Conservation (phyloP, 2,797 vertebrate species). For the Enteromius afrohamiltoni region DNA sequence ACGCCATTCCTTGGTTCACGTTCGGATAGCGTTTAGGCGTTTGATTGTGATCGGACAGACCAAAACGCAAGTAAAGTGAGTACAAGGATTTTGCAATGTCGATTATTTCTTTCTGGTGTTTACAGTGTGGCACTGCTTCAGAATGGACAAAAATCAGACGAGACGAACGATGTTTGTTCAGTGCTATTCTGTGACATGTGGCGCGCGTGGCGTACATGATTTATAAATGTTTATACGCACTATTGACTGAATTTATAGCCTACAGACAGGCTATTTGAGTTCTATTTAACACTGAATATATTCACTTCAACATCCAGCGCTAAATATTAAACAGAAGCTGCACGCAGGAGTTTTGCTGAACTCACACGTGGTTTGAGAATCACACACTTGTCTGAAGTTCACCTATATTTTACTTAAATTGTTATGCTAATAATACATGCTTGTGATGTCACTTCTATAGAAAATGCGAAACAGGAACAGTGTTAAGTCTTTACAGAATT, state of each 20-base stretch:
- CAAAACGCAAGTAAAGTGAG: conserved; percentile 6
- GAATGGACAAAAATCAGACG: too few species aligned
- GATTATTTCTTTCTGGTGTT: not conserved
- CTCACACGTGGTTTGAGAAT: conserved; percentile 19
- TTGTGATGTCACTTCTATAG: not conserved
- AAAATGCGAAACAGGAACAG: too few species aligned
- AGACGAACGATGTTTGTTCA: not conserved
- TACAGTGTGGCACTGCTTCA: not conserved
- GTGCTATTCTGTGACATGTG: conserved; percentile 13
- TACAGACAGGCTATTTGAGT: not conserved
- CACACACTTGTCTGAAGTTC: not conserved
- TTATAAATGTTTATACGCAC: not conserved
- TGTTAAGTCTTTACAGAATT: not conserved
- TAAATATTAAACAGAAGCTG: not conserved
- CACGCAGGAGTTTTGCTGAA: not conserved
- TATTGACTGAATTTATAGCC: too few species aligned
- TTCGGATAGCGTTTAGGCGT: not conserved
- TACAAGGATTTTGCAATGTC: not conserved
- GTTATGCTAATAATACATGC: too few species aligned
- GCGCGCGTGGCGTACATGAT: not conserved
- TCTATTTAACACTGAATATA: not conserved
- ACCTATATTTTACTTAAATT: not conserved
- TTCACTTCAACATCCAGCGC: not conserved
- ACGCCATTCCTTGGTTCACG: not conserved
- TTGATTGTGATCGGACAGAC: not conserved